Evolutionary conservation across 2,797 vertebrate species (phyloP), one percentile per base, ranked within the genome.

Genomic region (Parambassis ranga): DNA sequence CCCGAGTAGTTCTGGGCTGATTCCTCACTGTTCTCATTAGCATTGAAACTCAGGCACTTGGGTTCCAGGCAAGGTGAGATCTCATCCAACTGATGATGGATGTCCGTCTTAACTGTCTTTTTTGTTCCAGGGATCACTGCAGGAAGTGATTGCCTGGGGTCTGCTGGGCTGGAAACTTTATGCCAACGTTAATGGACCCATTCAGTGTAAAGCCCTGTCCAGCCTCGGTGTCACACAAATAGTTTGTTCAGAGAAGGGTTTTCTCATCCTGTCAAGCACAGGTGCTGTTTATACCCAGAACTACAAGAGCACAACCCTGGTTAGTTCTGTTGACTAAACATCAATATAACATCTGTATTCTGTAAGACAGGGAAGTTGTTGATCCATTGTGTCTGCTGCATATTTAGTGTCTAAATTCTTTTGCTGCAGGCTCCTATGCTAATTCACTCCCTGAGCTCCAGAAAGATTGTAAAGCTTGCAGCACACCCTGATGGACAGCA

Each of bases 81-180:
- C n/a, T n/a, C n/a, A n/a, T n/a, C n/a, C n/a, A n/a, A n/a, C n/a
- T n/a, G n/a, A n/a, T n/a, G n/a, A n/a, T n/a, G n/a, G n/a, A n/a
- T n/a, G n/a, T n/a, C n/a, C n/a, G n/a, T n/a, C n/a, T n/a, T n/a
- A n/a, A n/a, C 3, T 47, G 1, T 41, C 10, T 65, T 13, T 35
- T 49, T 4, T 51, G 32, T 87, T 70, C 8, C 74, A 99, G 98
- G 96, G 96, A 7, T 95, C 95, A 4, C 73, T 98, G 71, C 98
- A 99, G 87, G 96, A 98, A 65, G 96, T 97, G 69, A 96, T 98
- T 27, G 95, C 95, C 33, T 99, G 98, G 96, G 98, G 98, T n/a
- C 90, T 98, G 65, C 88, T 99, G 69, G 97, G 97, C 65, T 99
- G 97, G 98, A 98, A 98, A 77, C 95, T 94, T 2, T 95, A 99